Percentiles rank a stretch among this genome's conserved stretches.
phyloP scores from a whole-genome alignment of 2,113 vertebrate species.

The Phaethornis superciliosus region DNA sequence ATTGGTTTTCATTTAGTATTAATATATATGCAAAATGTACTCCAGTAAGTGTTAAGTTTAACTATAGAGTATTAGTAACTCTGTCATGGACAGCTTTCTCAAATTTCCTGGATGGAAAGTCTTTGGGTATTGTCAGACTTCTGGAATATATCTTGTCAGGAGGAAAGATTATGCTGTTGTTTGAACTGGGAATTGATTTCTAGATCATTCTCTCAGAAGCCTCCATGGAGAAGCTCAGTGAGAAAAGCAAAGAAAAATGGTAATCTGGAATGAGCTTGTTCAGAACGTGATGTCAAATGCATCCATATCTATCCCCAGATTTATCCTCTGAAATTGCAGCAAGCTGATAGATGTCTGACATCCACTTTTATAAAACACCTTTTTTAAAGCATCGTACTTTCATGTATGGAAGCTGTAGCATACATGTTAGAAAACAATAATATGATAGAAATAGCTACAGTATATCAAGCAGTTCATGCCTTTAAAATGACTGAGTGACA shows the following conservation, averaged over 20 bases:
- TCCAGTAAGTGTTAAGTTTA: rapidly evolving
- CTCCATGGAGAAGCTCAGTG: not conserved
- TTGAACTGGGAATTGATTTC: not conserved
- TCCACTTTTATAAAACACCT: rapidly evolving
- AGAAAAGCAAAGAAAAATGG: not conserved
- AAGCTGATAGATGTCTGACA: not conserved
- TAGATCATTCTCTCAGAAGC: not conserved
- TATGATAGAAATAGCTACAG: rapidly evolving
- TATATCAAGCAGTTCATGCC: not conserved
- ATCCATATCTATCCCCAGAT: not conserved
- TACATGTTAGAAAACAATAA: not conserved
- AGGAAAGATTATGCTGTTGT: not conserved
- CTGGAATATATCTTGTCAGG: not conserved
- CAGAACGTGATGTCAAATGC: not conserved
- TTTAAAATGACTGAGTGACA: not conserved
- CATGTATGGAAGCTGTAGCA: not conserved
- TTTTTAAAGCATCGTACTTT: not conserved
- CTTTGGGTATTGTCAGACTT: not conserved
- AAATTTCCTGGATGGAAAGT: not conserved
- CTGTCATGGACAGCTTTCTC: not conserved
- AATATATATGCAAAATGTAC: not conserved
- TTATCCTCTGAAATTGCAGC: not conserved
- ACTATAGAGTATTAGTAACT: not conserved
- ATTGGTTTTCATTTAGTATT: not conserved
- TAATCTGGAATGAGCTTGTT: not conserved